Base-by-base conservation (phyloP, 92 coral and sea anemone species). In the Porites cylindrica region DNA sequence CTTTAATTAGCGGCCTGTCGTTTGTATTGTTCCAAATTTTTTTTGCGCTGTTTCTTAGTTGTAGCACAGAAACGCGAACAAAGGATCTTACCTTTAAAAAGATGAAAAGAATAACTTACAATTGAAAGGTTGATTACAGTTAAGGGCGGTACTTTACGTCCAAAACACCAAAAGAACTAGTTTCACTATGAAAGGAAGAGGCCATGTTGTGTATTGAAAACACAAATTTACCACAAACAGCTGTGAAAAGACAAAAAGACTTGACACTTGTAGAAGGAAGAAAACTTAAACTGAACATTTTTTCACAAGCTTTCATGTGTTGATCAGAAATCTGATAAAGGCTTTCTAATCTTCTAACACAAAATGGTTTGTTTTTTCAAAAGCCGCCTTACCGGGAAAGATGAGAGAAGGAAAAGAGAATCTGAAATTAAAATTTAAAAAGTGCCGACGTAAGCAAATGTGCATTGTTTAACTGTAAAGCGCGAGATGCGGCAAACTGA, bases 391-490 rank as follows among this genome's bases (percentile, higher is more conserved):
- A 20, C 51, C 12, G 12, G 60, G 16, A 6, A 81, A 32, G 26
- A 29, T 26, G 9, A 67, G 51, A 26, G 26, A 18, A n/a, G 61
- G 24, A 18, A 10, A 62, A 18, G 23, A 21, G 18, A 23, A 23
- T 23, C 24, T 23, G 24, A 64, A 24, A 58, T 26, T 43, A 13
- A 24, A 59, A 79, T 29, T 4, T 13, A 11, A 79, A 81, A 52
- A 54, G 6, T 70, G 86, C 78, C 78, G 78, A 82, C 78, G 85
- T 69, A 70, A 70, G 86, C 58, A 70, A 29, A 38, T 18, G n/a
- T 38, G 78, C 11, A 82, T 82, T 70, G 86, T 82, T 82, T 71
- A 65, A 24, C 51, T 79, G 23, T 18, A 24, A 32, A 6, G 76
- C 67, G 76, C 43, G 24, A 81, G 32, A 12, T 1, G n/a, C 63